These are phyloP conservation scores for Semicossyphus pulcher DNA, from an alignment of 2,113 vertebrate genomes.

Conservation along the genomic window DNA sequence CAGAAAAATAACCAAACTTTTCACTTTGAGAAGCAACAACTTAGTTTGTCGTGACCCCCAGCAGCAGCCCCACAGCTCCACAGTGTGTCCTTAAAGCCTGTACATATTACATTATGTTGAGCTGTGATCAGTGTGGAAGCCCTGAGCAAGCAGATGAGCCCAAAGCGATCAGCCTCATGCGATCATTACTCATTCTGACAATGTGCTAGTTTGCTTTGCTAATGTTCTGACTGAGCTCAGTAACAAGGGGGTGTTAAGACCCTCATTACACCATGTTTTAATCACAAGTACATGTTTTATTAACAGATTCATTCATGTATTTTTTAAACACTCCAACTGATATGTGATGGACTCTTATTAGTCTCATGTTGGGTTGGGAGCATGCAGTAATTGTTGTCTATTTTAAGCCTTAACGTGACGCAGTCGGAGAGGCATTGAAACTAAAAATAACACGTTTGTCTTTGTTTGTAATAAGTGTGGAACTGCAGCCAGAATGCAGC, in stretches of 20 bases:
- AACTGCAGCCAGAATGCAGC: background rate
- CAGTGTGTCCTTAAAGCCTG: slow-evolving; percentile 9
- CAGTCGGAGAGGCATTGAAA: background rate
- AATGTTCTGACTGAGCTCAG: background rate
- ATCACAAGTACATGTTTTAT: background rate
- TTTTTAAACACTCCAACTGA: background rate
- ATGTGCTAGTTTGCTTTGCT: slow-evolving; percentile 8
- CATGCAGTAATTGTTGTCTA: background rate
- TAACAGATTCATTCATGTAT: background rate
- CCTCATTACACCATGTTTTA: background rate
- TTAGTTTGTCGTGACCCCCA: background rate
- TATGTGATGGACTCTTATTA: too few species aligned
- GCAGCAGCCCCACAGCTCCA: slow-evolving; percentile 9
- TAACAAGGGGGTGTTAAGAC: background rate
- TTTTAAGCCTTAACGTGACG: background rate
- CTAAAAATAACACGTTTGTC: background rate
- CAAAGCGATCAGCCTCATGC: background rate
- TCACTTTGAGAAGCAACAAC: background rate
- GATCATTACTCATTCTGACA: background rate
- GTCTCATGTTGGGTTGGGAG: background rate
- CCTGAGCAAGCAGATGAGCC: slow-evolving; percentile 6
- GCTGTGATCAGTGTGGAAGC: slow-evolving; percentile 18
- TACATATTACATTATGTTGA: background rate
- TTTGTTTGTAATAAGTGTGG: background rate
- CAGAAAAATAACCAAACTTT: background rate